These are phyloP conservation scores for Noctua janthe DNA, from an alignment of 2,888 invertebrate species.

Conservation along the genomic window DNA sequence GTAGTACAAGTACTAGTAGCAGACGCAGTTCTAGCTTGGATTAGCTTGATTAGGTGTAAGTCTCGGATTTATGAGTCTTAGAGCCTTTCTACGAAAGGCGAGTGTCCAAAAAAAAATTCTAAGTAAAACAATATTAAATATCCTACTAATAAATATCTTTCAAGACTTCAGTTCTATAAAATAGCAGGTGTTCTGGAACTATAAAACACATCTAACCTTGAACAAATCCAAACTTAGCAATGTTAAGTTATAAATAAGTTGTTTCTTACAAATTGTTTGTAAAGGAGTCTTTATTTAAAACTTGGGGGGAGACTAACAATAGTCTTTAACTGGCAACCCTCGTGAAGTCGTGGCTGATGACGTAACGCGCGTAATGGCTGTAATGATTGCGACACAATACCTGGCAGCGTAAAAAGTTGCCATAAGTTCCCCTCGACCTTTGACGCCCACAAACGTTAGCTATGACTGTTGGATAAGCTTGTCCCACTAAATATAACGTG, in stretches of 20 bases:
- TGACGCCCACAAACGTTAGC: constrained; percentile 1
- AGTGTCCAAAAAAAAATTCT: too few relatives aligned
- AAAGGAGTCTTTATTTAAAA: constrained; percentile 17
- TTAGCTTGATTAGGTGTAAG: neutral
- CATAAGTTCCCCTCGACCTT: constrained; percentile 27
- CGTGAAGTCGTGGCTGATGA: neutral
- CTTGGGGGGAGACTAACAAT: constrained; percentile 6
- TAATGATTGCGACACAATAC: constrained; percentile 13
- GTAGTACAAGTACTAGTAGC: neutral
- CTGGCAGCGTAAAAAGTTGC: constrained; percentile 5
- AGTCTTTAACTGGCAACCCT: neutral
- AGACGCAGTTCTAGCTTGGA: neutral
- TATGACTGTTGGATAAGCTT: constrained; percentile 2
- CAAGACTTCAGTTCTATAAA: neutral
- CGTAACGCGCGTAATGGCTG: constrained; percentile 9
- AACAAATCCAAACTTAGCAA: neutral
- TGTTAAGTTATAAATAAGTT: constrained; percentile 6
- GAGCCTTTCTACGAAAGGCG: neutral
- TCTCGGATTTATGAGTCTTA: neutral
- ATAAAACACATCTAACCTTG: neutral
- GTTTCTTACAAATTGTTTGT: constrained; percentile 11
- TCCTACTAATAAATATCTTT: neutral
- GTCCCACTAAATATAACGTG: neutral
- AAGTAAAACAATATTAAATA: neutral
- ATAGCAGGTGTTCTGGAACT: neutral